Conservation (phyloP, 23 tunicate genomes). For the Corella eumyota region DNA sequence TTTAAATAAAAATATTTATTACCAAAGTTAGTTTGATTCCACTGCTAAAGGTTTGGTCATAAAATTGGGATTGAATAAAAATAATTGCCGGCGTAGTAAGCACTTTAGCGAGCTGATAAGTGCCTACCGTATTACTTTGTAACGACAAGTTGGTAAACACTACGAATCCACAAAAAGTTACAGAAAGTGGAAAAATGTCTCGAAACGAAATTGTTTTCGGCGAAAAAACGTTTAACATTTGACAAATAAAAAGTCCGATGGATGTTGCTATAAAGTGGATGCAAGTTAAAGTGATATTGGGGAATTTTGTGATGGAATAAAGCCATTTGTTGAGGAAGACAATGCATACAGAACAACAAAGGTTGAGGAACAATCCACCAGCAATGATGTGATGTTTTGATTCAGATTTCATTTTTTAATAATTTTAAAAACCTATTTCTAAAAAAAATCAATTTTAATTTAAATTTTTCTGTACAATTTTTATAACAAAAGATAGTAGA, state of each 20-base stretch:
- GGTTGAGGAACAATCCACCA: slow-evolving; percentile 46
- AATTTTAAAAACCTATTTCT: too few species aligned
- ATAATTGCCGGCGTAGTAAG: slow-evolving; percentile 87
- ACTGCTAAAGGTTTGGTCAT: slow-evolving; percentile 23
- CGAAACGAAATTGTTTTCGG: slow-evolving; percentile 32
- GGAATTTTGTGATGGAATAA: slow-evolving; percentile 55
- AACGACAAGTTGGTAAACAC: slow-evolving; percentile 93
- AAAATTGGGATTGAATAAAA: slow-evolving; percentile 47
- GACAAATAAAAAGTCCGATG: slow-evolving; percentile 63
- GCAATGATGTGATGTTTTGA: slow-evolving; percentile 22
- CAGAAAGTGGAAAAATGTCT: slow-evolving; percentile 46
- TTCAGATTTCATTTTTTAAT: too few species aligned
- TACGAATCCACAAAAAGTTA: slow-evolving; percentile 88
- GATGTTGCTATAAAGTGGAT: slow-evolving; percentile 86
- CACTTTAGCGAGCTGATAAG: slow-evolving; percentile 88
- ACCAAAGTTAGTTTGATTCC: slow-evolving; percentile 88
- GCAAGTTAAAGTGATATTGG: slow-evolving; percentile 81
- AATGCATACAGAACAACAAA: slow-evolving; percentile 70
- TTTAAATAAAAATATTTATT: too few species aligned
- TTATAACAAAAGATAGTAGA: too few species aligned
- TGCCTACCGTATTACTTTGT: slow-evolving; percentile 85
- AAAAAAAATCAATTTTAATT: too few species aligned
- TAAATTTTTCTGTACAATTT: too few species aligned
- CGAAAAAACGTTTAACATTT: slow-evolving; percentile 37
- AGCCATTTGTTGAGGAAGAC: slow-evolving; percentile 97